Evolutionary conservation across 2,888 invertebrate species (phyloP), one percentile per base, ranked within the genome.

Genomic region (Limenitis camilla): DNA sequence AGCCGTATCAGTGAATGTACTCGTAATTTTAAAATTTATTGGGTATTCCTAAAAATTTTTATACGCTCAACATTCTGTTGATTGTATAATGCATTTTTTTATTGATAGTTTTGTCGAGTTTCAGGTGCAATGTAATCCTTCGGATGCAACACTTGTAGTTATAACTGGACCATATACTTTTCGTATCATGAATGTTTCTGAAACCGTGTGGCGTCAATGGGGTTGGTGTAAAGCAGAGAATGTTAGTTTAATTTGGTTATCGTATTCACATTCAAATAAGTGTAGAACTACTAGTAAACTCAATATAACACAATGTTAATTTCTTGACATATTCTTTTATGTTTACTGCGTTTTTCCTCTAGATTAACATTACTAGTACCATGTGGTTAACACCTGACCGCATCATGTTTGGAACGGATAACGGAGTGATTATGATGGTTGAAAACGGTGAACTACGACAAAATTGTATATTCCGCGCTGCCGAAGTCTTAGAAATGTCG

Each of bases 361-460:
- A 91, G 67, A 90, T 93, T 49, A 88, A 91, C 56, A 91, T 95
- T 62, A 91, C 92, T 8, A 92, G 92, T 42, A 91, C 93, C 65
- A 91, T 93, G 60, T 98, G 97, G 94, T 74, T 97, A 40, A 92
- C 93, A 2, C 89, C 94, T 54, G 97, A 97, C 67, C 88, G 95
- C 46, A 89, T 97, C n/a, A 80, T 96, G 60, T 92, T 93, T 41
- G 97, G 97, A 2, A 95, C 96, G 0, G 88, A 89, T 51, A 91
- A 90, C 53, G 96, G 96, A 28, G 87, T 91, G 59, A 86, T 97
- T 36, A 88, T 96, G 69, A 84, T 96, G 54, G 90, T 97, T 51
- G 97, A 97, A 74, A 93, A 93, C 61, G 96, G 96, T 0, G 97
- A 97, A 61, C 76, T 95, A 43, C 92, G 94, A 60, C 89, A 90